phyloP scores from a whole-genome alignment of 2,797 vertebrate species.

The Rhodeus uyekii region DNA sequence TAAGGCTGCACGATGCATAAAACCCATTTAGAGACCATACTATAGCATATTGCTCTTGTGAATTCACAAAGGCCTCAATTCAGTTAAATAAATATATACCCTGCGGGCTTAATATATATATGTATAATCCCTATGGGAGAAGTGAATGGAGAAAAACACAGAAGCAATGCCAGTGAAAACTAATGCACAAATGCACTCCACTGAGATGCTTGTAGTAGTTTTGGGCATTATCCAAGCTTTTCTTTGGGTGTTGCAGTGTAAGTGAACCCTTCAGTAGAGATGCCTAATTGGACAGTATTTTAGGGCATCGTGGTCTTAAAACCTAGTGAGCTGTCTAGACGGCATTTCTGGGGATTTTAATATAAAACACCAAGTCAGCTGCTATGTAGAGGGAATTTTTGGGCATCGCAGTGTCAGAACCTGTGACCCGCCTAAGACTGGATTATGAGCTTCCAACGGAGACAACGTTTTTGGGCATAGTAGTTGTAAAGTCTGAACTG shows the following conservation, averaged over 20 bases:
- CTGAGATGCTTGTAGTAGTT: neutral
- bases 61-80: no score
- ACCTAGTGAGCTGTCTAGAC: neutral
- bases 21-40: no score
- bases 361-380: neutral
- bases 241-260: neutral
- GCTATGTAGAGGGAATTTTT: neutral
- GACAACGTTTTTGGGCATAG: neutral
- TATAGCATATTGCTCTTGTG: no score
- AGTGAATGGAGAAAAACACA: neutral
- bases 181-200: neutral
- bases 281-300: neutral
- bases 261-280: neutral
- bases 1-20: no score
- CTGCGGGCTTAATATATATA: no score
- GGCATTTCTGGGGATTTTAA: neutral
- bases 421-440: neutral
- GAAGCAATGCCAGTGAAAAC: neutral
- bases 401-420: neutral
- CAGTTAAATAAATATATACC: no score
- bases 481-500: neutral
- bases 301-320: neutral
- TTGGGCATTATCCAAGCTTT: neutral
- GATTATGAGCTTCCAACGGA: neutral
- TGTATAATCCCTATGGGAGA: neutral